Percentiles rank a stretch among this genome's conserved stretches.
Evolutionary conservation across 1,140 invertebrate species (phyloP).

Genomic region (Portunus trituberculatus): DNA sequence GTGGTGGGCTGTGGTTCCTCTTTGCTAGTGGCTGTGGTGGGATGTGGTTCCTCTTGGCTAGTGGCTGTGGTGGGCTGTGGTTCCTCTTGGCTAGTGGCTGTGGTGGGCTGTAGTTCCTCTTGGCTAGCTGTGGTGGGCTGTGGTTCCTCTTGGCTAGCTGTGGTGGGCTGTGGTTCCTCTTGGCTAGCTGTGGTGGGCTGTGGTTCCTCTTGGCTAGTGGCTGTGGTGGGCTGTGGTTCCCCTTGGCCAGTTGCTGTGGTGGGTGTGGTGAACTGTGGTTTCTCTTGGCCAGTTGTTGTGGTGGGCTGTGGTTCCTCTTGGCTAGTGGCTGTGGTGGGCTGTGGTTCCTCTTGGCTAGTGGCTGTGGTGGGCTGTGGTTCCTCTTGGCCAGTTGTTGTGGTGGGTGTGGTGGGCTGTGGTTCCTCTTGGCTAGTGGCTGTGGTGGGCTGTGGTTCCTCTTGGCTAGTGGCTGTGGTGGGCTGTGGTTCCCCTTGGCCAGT

Average conservation of each 20-base stretch:
- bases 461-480: not conserved
- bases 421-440: not conserved
- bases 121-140: not conserved
- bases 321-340: not conserved
- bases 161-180: not conserved
- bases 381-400: not conserved
- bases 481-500: too few relatives aligned
- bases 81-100: not conserved
- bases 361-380: not conserved
- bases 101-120: not conserved
- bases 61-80: too few relatives aligned
- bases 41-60: too few relatives aligned
- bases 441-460: not conserved
- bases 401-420: too few relatives aligned
- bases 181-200: not conserved
- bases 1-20: too few relatives aligned
- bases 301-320: not conserved
- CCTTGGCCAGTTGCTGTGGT: not conserved
- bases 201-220: not conserved
- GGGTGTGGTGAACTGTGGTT: not conserved
- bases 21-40: too few relatives aligned
- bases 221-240: not conserved
- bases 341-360: not conserved
- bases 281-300: not conserved
- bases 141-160: not conserved